phyloP scores from a whole-genome alignment of 37 sponge, comb jelly and placozoan species.

The Geodia barretti region DNA sequence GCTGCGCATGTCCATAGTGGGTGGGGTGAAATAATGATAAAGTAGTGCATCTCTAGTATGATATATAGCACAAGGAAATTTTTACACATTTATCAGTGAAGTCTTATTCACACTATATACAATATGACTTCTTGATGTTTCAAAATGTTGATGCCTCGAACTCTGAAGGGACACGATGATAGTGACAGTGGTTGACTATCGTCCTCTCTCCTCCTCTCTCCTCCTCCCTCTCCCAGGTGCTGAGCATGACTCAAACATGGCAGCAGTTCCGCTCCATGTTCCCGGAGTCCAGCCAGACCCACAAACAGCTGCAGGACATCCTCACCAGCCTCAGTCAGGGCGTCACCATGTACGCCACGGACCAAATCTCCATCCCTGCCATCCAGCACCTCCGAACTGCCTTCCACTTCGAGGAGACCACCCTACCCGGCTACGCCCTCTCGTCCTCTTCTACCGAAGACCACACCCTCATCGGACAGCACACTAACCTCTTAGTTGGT shows the following conservation, averaged over 20 bases:
- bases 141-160: too few relatives aligned
- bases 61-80: too few relatives aligned
- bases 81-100: neutral
- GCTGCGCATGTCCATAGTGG: too few relatives aligned
- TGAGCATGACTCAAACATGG: constrained; percentile 57
- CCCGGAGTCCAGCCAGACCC: constrained; percentile 9
- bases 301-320: constrained; percentile 45
- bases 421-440: constrained; percentile 5
- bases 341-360: constrained; percentile 18
- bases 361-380: constrained; percentile 62
- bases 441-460: constrained; percentile 13
- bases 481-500: constrained; percentile 9
- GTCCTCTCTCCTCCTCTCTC: neutral
- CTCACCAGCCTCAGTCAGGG: constrained; percentile 49
- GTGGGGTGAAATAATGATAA: too few relatives aligned
- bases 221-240: constrained; percentile 19
- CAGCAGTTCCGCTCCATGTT: constrained; percentile 26
- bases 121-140: too few relatives aligned
- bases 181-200: neutral
- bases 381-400: constrained; percentile 66
- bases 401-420: constrained; percentile 36
- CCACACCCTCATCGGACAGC: constrained; percentile 40
- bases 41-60: too few relatives aligned
- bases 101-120: neutral
- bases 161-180: neutral